Evolutionary conservation across 2,113 vertebrate species (phyloP), one percentile per base, ranked within the genome.

Genomic region (Peucedramus taeniatus): DNA sequence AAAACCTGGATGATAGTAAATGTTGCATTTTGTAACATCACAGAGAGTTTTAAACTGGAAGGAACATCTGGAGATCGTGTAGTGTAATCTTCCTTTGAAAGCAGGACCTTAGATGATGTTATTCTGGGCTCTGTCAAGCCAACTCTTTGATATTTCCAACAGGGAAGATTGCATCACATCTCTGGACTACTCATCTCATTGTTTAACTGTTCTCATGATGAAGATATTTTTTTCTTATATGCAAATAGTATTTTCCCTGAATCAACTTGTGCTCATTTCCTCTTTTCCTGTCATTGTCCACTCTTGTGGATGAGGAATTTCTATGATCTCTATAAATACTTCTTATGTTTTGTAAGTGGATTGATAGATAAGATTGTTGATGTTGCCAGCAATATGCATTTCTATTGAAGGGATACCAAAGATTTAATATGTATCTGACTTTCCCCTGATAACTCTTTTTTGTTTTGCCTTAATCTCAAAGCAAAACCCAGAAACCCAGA

Each of bases 111-210:
- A 40, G 21, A 59, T 77, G 47, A 47, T 16, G n/a, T 77, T 87
- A 50, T 33, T 11, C 0, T 0, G 26, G 18, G 6, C 13, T 27
- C 13, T 75, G 26, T 42, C 20, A 75, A 94, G 15, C 30, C 47
- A 74, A 15, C 3, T 44, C 37, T 78, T 87, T 35, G 56, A 33
- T 69, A 57, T 40, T 79, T 85, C 13, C 23, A 56, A 27, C 4
- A 57, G 28, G 13, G 8, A 12, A 88, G 7, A 31, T 15, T 44
- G 7, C 5, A 69, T 42, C 37, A 22, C 8, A 44, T 17, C 11
- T 71, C 53, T 76, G 31, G 21, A 7, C 10, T 51, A 51, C 5
- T 3, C 15, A 27, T 28, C 11, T 12, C 19, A 54, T 18, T 3
- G 3, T 66, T 75, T 31, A 44, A 9, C n/a, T 81, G 13, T n/a